These are phyloP conservation scores for Meda fulgida DNA, from an alignment of 2,797 vertebrate species.

Conservation along the genomic window DNA sequence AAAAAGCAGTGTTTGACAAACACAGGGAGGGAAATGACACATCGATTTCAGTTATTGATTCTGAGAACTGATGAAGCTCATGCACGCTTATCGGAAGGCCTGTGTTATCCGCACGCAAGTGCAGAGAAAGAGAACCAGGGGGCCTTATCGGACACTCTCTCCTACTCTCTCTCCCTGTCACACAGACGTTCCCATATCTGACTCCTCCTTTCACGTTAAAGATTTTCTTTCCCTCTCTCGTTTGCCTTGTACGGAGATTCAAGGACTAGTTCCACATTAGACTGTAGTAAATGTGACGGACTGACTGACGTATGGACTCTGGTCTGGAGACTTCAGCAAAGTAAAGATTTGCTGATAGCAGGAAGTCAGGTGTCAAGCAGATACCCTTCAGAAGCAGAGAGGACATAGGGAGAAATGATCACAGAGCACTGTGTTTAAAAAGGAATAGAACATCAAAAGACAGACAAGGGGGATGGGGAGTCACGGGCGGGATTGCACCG, in stretches of 20 bases:
- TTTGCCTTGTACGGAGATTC: conserved; percentile 5
- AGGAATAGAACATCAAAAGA: conserved; percentile 47
- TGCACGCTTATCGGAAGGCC: conserved; percentile 44
- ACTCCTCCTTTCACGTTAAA: conserved; percentile 26
- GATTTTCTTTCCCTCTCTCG: conserved; percentile 12
- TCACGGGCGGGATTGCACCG: not conserved
- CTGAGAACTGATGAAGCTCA: conserved; percentile 32
- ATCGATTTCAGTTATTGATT: conserved; percentile 52
- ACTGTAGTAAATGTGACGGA: conserved; percentile 30
- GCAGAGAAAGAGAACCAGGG: conserved; percentile 4
- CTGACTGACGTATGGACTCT: conserved; percentile 28
- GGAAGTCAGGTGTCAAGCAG: conserved; percentile 49
- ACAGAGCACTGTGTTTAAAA: conserved; percentile 21
- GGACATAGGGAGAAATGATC: conserved; percentile 18
- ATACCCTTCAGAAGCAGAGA: conserved; percentile 34
- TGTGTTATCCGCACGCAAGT: conserved; percentile 11
- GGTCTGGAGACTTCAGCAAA: conserved; percentile 20
- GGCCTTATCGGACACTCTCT: conserved; percentile 35
- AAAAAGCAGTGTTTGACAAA: conserved; percentile 54
- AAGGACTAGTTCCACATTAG: conserved; percentile 20
- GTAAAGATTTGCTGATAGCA: conserved; percentile 50
- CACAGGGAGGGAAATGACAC: conserved; percentile 48
- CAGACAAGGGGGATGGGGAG: not conserved
- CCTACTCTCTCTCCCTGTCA: conserved; percentile 13
- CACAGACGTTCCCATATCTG: conserved; percentile 2